Evolutionary conservation across 1,140 invertebrate genomes (phyloP), one percentile per base, ranked within the genome.

Genomic region (Ceratosolen fusciceps): DNA sequence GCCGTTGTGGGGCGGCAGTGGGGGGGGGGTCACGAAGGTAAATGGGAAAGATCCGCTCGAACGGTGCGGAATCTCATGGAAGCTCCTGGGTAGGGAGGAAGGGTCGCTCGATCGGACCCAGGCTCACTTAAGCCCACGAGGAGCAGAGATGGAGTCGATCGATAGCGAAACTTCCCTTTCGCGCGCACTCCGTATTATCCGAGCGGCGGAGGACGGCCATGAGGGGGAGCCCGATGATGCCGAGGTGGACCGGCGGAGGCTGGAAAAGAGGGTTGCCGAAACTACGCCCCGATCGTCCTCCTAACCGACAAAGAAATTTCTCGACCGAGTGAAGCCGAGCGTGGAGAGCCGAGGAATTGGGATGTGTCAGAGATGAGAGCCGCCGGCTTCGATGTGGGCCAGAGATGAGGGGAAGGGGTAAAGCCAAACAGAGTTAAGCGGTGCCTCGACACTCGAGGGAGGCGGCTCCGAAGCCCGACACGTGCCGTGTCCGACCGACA

Each of bases 221-320:
- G n/a, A n/a, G n/a, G n/a, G n/a, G n/a, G 26, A 43, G 5, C 5
- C 5, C 12, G 39, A 43, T 21, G 49, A 21, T 21, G 14, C 9
- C 49, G 49, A 19, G 3, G 43, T 14, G 24, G 10, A 19, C n/a
- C 39, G 9, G 12, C 0, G 43, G 19, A 16, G 7, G 14, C 16
- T 16, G 24, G 37, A 24, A 31, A 37, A 21, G 5, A 37, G 9
- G 31, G 31, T 5, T 37, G 71, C 74, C 14, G 70, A 43, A 74
- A 77, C 67, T 77, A 60, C 65, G 49, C 75, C 75, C 75, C 39
- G 77, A n/a, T n/a, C n/a, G 71, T 74, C 60, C 60, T 79, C 58
- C 43, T 79, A 74, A 74, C 70, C 77, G 71, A 76, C 73, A 80
- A 76, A 75, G 68, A 72, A 75, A 79, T 79, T 73, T 81, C 67